Conservation (phyloP, 1,140 invertebrate genomes). For the Drosophila repleta region DNA sequence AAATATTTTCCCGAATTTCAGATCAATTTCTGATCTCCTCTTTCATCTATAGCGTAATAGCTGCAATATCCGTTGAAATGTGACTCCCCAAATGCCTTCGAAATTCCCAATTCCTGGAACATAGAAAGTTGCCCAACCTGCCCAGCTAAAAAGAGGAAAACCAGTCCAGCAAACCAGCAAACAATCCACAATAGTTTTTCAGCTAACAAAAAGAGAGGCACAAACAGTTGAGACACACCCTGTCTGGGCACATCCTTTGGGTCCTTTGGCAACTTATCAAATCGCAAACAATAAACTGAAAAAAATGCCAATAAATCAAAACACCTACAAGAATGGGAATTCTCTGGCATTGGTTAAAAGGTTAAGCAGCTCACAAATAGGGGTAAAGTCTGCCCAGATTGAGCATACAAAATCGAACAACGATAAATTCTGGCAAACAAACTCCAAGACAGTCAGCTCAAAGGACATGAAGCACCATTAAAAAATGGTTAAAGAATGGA, state of each 20-base stretch:
- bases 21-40: background rate
- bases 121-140: conserved; percentile 36
- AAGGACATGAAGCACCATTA: conserved; percentile 61
- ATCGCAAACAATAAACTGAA: conserved; percentile 51
- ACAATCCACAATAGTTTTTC: conserved; percentile 29
- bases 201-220: conserved; percentile 18
- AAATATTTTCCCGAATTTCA: too few relatives aligned
- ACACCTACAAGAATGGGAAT: conserved; percentile 57
- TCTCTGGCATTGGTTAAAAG: conserved; percentile 41
- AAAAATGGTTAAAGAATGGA: conserved; percentile 57
- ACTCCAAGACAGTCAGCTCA: conserved; percentile 24
- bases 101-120: conserved; percentile 25
- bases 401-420: conserved; percentile 65
- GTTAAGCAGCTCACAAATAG: conserved; percentile 50
- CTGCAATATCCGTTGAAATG: background rate
- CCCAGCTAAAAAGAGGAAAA: conserved; percentile 2
- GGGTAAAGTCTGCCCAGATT: conserved; percentile 43
- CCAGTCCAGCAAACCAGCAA: conserved; percentile 28
- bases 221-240: conserved; percentile 17
- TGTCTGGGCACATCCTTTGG: conserved; percentile 33
- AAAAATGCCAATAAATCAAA: conserved; percentile 68
- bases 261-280: conserved; percentile 57
- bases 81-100: conserved; percentile 6
- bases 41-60: background rate
- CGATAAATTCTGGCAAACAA: conserved; percentile 59